Base-by-base conservation (phyloP, 2,888 invertebrate genomes). In the Erebia ligea region DNA sequence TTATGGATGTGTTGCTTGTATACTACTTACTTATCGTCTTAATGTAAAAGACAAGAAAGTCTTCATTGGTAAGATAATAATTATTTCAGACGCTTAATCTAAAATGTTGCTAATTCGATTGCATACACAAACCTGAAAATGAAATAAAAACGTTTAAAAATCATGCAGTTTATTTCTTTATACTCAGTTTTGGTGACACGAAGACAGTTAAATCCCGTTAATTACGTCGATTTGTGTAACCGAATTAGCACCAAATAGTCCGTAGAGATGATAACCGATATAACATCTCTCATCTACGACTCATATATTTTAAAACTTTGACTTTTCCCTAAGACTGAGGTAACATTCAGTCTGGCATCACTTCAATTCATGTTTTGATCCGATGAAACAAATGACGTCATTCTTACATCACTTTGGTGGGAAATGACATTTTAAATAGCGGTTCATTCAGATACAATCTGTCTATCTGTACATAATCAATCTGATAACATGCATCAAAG, bases 11-110 rank as follows among this genome's bases (percentile, higher is more conserved):
- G 6, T 13, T 57, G 25, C 17, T 40, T 40, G 10, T 59, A 40
- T 34, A 34, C 25, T n/a, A 15, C 15, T 57, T 57, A 57, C 5
- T 34, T 57, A 57, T 56, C 56, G 19, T 21, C 56, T 21, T 25
- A 59, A 25, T 59, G 62, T 21, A 45, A 6, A 62, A 62, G 48
- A 45, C 61, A 15, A 59, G 21, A 59, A 59, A 48, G 45, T 45
- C 19, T 62, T 62, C 21, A 17, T 19, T 17, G 15, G 19, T 45
- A 45, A 61, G 45, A 48, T 21, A 15, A 48, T 9, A 21, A 21
- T 62, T 21, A 62, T 21, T 61, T 45, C 45, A 62, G 45, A 62
- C 45, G 21, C 62, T 62, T 62, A 48, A 21, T 48, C 21, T 62
- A 62, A 8, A 62, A 48, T 4, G 45, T 8, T 21, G 62, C 45